phyloP scores from a whole-genome alignment of 2,113 vertebrate species.

The Erythrocercus mccallii region DNA sequence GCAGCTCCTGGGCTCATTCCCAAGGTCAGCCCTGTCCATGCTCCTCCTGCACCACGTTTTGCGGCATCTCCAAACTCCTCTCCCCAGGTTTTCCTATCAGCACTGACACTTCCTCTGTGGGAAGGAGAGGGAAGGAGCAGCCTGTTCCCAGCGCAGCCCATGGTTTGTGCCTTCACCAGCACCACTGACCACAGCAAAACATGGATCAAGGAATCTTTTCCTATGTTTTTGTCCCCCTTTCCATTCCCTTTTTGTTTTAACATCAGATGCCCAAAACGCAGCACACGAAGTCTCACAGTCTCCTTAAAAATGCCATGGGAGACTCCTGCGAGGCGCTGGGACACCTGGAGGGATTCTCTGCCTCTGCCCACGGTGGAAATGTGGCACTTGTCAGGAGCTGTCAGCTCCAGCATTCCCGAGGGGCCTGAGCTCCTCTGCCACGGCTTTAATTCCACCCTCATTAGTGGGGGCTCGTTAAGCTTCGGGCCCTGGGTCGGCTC shows the following conservation, averaged over 20 bases:
- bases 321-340: fast-evolving
- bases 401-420: neutral
- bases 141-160: neutral
- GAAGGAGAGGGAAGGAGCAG: neutral
- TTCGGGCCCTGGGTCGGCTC: too few relatives aligned
- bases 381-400: neutral
- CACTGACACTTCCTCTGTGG: neutral
- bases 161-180: neutral
- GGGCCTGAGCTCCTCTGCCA: neutral
- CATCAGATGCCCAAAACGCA: neutral
- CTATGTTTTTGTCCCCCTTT: neutral
- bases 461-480: neutral
- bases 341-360: neutral
- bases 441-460: neutral
- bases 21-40: neutral
- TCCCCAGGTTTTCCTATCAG: neutral
- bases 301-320: fast-evolving
- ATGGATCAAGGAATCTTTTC: fast-evolving
- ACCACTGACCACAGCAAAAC: fast-evolving
- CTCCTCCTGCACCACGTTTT: fast-evolving
- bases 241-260: neutral
- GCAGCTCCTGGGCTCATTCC: neutral
- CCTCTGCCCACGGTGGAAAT: fast-evolving
- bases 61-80: neutral
- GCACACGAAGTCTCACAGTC: fast-evolving